These are phyloP conservation scores for Lasioglossum malachurum DNA, from an alignment of 2,888 invertebrate genomes.

Conservation along the genomic window DNA sequence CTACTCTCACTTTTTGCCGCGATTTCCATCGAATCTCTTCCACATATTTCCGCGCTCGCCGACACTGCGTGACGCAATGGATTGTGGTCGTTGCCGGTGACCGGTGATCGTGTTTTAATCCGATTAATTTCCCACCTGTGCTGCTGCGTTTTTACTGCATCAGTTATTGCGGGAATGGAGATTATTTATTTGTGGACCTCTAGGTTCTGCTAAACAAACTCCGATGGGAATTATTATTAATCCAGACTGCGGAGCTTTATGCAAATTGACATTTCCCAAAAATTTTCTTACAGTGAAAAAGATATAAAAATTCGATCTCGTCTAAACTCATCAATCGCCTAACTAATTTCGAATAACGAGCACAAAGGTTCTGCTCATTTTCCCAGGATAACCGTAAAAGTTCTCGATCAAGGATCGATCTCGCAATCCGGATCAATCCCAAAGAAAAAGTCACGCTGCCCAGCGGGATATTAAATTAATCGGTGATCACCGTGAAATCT, in stretches of 20 bases:
- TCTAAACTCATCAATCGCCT: background rate
- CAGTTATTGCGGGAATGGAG: background rate
- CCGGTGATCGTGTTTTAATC: constrained; percentile 11
- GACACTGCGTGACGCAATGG: constrained; percentile 5
- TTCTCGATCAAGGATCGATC: background rate
- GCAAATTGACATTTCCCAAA: too few relatives aligned
- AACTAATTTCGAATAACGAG: background rate
- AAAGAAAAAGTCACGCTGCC: constrained; percentile 4
- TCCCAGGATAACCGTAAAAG: background rate
- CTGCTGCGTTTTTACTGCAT: background rate
- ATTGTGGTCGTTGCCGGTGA: background rate
- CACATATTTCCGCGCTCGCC: constrained; percentile 28
- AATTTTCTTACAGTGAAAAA: background rate
- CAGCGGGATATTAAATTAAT: background rate
- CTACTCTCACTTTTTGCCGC: constrained; percentile 62
- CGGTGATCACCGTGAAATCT: constrained; percentile 34
- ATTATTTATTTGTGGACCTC: background rate
- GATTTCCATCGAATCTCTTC: constrained; percentile 58
- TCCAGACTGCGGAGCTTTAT: too few relatives aligned
- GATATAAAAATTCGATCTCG: background rate
- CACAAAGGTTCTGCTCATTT: background rate
- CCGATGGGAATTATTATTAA: background rate
- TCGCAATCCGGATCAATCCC: background rate
- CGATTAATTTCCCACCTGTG: background rate
- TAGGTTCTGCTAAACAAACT: background rate